These are phyloP conservation scores for Amphimallon solstitiale DNA, from an alignment of 2,888 invertebrate species.

Conservation along the genomic window DNA sequence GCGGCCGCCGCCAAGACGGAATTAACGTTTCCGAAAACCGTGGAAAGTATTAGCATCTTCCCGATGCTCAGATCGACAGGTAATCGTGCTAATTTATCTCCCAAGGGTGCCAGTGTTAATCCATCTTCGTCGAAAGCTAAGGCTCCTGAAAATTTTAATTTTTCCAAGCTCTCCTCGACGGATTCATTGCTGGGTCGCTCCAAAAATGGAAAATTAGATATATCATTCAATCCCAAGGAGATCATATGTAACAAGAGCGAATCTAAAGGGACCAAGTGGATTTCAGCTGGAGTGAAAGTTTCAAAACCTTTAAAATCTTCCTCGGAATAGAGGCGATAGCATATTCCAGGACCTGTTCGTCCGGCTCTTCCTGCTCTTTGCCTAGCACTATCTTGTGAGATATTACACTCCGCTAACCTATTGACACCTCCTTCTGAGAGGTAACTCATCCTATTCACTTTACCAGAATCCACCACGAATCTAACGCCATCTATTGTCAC, in stretches of 20 bases:
- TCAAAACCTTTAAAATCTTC: constrained; percentile 83
- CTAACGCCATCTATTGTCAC: constrained; percentile 98
- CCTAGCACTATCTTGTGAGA: constrained; percentile 97
- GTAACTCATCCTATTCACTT: constrained; percentile 95
- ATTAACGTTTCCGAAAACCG: constrained; percentile 87
- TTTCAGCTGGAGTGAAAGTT: constrained; percentile 90
- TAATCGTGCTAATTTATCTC: constrained; percentile 84
- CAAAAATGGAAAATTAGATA: constrained; percentile 92
- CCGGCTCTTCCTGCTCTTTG: constrained; percentile 97
- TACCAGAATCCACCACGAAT: constrained; percentile 97
- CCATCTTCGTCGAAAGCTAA: constrained; percentile 78
- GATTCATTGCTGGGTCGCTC: constrained; percentile 89
- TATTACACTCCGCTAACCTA: constrained; percentile 92
- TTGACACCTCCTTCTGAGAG: constrained; percentile 92
- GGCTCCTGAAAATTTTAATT: constrained; percentile 86
- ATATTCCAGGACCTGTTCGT: constrained; percentile 93
- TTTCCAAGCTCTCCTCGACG: constrained; percentile 86
- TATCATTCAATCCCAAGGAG: constrained; percentile 91
- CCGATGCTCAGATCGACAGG: constrained; percentile 96
- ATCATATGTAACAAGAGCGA: constrained; percentile 92
- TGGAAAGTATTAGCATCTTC: constrained; percentile 94
- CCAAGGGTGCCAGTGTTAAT: constrained; percentile 78
- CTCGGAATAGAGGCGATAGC: constrained; percentile 89
- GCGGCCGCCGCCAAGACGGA: constrained; percentile 91
- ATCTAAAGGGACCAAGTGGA: constrained; percentile 93